Conservation (phyloP, 2,888 invertebrate genomes). For the Silvanus unidentatus region DNA sequence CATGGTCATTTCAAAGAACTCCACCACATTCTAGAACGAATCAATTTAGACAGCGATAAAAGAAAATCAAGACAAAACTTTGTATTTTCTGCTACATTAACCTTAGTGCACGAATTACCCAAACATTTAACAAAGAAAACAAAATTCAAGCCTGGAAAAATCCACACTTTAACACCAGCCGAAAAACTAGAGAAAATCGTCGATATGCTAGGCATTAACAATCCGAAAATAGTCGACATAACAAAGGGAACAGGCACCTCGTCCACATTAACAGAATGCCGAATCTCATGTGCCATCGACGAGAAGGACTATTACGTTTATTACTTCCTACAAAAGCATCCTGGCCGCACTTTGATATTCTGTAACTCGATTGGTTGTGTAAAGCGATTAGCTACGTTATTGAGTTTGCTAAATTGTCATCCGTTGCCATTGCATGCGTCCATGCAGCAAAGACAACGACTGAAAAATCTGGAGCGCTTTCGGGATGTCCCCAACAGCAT, state of each 20-base stretch:
- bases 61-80: conserved; percentile 76
- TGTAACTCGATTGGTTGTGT: conserved; percentile 93
- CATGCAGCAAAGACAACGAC: conserved; percentile 90
- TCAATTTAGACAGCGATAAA: conserved; percentile 65
- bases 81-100: conserved; percentile 95
- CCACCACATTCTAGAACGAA: conserved; percentile 67
- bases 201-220: conserved; percentile 74
- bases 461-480: conserved; percentile 90
- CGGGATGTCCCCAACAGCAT: conserved; percentile 65
- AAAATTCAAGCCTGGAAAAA: conserved; percentile 48
- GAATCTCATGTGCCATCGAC: conserved; percentile 69
- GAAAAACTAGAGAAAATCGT: conserved; percentile 74
- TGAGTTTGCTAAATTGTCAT: conserved; percentile 62
- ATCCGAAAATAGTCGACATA: conserved; percentile 90
- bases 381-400: conserved; percentile 65
- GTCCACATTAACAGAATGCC: conserved; percentile 75
- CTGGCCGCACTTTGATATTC: conserved; percentile 89
- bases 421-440: conserved; percentile 77
- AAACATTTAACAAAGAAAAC: conserved; percentile 60
- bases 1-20: conserved; percentile 93
- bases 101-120: conserved; percentile 82
- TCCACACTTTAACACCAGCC: conserved; percentile 61
- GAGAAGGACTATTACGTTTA: conserved; percentile 90
- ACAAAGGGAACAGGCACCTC: conserved; percentile 79
- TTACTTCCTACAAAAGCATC: conserved; percentile 79